Evolutionary conservation across 1,140 invertebrate species (phyloP).

Genomic region (Liolophura sinensis): DNA sequence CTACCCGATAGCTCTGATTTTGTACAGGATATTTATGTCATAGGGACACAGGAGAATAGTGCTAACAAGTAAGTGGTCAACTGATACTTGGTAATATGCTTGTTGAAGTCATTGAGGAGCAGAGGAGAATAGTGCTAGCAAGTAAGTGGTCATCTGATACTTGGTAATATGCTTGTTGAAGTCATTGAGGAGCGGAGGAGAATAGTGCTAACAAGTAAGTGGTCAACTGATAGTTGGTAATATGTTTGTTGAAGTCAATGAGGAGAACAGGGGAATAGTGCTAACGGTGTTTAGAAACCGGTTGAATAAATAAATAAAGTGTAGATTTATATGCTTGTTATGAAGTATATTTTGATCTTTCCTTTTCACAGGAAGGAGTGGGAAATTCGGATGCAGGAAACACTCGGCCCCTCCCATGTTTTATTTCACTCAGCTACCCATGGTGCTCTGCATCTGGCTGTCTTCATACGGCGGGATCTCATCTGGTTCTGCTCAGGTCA

Average conservation of each 20-base stretch:
- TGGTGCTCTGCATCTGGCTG: conserved; percentile 82
- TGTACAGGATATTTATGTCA: conserved; percentile 87
- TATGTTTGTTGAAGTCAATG: too few species aligned
- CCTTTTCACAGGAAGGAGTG: conserved; percentile 71
- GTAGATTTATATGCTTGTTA: not conserved
- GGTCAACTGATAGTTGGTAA: not conserved
- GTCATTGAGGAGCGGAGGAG: too few species aligned
- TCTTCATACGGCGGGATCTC: conserved; percentile 86
- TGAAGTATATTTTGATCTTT: conserved; percentile 8
- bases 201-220: too few species aligned
- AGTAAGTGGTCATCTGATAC: conserved; percentile 16
- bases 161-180: too few species aligned
- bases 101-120: too few species aligned
- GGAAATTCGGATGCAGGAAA: conserved; percentile 89
- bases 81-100: too few species aligned
- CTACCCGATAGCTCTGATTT: conserved; percentile 77
- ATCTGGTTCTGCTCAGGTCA: conserved; percentile 86
- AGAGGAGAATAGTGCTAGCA: too few species aligned
- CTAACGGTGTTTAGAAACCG: not conserved
- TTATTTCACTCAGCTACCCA: conserved; percentile 78
- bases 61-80: conserved; percentile 48
- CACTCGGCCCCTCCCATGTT: conserved; percentile 86
- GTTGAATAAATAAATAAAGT: not conserved
- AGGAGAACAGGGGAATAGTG: not conserved
- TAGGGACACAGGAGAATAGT: conserved; percentile 88